Evolutionary conservation across 2,888 invertebrate genomes (phyloP), one percentile per base, ranked within the genome.

Genomic region (Idaea aversata): DNA sequence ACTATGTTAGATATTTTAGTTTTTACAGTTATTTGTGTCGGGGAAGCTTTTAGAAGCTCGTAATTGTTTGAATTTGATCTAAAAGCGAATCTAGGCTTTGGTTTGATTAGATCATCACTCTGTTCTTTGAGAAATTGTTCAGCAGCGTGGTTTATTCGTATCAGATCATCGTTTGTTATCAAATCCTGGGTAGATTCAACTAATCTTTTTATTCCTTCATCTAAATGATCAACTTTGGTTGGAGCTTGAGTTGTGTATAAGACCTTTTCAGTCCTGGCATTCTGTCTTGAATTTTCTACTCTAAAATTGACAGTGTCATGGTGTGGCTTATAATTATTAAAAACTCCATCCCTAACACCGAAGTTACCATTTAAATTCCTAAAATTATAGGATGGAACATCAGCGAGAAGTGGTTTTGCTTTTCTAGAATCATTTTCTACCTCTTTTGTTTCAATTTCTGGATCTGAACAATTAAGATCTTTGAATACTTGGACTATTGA

Each of bases 131-230:
- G 75, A 5, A 84, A 76, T 70, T 86, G 87, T 75, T 92, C 92
- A 7, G 83, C 87, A 0, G 93, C 90, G 38, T 92, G 88, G 67
- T 96, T 96, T 0, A 96, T 95, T 76, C 93, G 93, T 10, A 95
- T 74, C 7, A 96, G 90, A 81, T 95, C 95, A 76, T 95, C 94
- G 69, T 94, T 94, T 0, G 94, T 91, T 67, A 96, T 94, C 10
- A 95, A 83, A 80, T 95, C 94, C 77, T 93, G 94, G 0, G 94
- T 94, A 2, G 91, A 94, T 59, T 93, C 93, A 15, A 94, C 94
- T 59, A 95, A 82, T 75, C 88, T 94, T 4, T 90, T 89, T 59
- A 91, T 90, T 1, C 91, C 89, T 59, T 87, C 10, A 13, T 47
- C 47, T 13, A 13, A 47, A 10, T 47, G 47, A 47, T 7, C 3